Base-by-base conservation (phyloP, 2,888 invertebrate genomes). In the Trissoscelio sp. region DNA sequence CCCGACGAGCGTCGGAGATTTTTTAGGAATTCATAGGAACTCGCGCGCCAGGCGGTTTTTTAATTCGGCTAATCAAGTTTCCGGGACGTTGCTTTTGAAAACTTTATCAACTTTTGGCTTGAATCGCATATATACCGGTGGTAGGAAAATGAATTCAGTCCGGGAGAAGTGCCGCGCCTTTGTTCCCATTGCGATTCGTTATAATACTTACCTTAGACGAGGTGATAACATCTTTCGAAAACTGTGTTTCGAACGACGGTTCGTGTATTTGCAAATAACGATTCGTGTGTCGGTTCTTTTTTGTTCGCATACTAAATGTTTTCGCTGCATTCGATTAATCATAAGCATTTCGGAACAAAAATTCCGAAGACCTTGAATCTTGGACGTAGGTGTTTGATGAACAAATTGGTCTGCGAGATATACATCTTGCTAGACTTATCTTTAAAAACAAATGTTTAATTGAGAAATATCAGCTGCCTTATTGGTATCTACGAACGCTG, bases 221-320 rank as follows among this genome's bases (percentile, higher is more conserved):
- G 42, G 18, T 18, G 67, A 67, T 67, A 67, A 67, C 18, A 55
- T 67, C 67, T 66, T 16, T 66, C n/a, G 24, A 66, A 67, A 53
- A 67, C 55, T 55, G 53, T 66, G 39, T 53, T 66, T 66, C 28
- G 51, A n/a, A 66, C 66, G 39, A 24, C 34, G 39, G 39, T 12
- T 37, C 66, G 20, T 12, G 53, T 39, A 44, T 46, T 7, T 46
- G 46, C 62, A 20, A 62, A 46, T 9, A 18, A 51, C 64, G 22
- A 28, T 7, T 53, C 53, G 53, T 44, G 46, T 34, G 34, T 34
- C 12, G 3, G 18, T 0, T 16, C 62, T 6, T 14, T 46, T 46
- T 31, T 62, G 6, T 16, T 28, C 12, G 7, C 3, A 14, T 3
- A 16, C 48, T 34, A 64, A 46, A 34, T 48, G 62, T 46, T 46